Percentiles rank a stretch among this genome's conserved stretches.
Evolutionary conservation across 1,140 invertebrate genomes (phyloP).

Genomic region (Drosophila pallidifrons): DNA sequence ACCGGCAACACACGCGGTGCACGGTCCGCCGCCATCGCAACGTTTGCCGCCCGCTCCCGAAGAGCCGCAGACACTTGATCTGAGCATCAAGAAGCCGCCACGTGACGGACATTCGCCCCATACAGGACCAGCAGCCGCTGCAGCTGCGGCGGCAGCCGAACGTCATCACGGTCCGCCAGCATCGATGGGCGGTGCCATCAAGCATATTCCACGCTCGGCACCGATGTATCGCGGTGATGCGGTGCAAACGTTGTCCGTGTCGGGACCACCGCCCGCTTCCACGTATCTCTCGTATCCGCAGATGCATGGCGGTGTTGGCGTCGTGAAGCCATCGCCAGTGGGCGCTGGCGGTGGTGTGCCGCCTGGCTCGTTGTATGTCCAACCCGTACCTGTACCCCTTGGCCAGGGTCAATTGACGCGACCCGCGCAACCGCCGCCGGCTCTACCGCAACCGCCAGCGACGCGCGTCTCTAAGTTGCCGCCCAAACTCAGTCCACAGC

Average conservation of each 20-base stretch:
- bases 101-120: conserved; percentile 86
- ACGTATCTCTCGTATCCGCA: conserved; percentile 72
- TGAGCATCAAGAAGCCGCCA: conserved; percentile 92
- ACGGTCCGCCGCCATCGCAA: conserved; percentile 35
- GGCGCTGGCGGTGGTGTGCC: conserved; percentile 54
- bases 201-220: conserved; percentile 70
- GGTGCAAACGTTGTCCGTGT: conserved; percentile 35
- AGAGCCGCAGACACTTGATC: conserved; percentile 90
- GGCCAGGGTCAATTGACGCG: conserved; percentile 65
- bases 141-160: conserved; percentile 10
- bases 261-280: conserved; percentile 45
- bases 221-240: conserved; percentile 70
- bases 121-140: conserved; percentile 71
- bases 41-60: conserved; percentile 81
- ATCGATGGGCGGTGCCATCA: conserved; percentile 48
- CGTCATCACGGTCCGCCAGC: conserved; percentile 85
- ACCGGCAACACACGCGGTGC: conserved; percentile 29
- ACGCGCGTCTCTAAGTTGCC: conserved; percentile 57
- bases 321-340: conserved; percentile 62
- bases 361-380: conserved; percentile 84
- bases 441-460: conserved; percentile 61
- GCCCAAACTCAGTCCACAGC: conserved; percentile 72
- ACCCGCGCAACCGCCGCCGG: conserved; percentile 74
- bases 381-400: conserved; percentile 79
- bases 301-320: conserved; percentile 60